Base-by-base conservation (phyloP, 53 echinoderm and acorn worm genomes). In the Luidia sarsii region DNA sequence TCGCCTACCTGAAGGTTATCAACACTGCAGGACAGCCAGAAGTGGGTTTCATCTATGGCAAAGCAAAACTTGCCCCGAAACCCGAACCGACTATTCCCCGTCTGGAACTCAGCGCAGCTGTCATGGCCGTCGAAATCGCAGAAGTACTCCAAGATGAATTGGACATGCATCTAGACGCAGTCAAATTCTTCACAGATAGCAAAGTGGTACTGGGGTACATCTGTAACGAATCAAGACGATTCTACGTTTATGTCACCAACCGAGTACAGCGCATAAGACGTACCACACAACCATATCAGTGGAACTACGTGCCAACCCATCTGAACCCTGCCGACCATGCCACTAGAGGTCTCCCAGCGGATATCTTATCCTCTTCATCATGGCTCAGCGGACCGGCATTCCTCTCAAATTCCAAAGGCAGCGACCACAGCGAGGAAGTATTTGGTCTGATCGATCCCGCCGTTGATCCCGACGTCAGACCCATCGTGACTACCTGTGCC, bases 241-340 rank as follows among this genome's bases (percentile, higher is more conserved):
- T 90, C 64, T 82, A 90, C 27, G 74, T 75, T 1, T 90, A 75
- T 50, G 68, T 90, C 13, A 82, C 75, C 5, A 90, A 86, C 31
- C 53, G 87, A 15, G 83, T 91, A 13, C 75, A 87, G 33, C 63
- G 46, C 13, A 83, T 91, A 25, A 68, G 43, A 49, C 16, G 79
- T 2, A 35, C 67, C 19, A 18, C 87, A 16, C 18, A 48, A 28
- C 46, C 75, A 9, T 21, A 18, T 4, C 75, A 85, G 38, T 85
- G 85, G 85, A 2, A 64, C 28, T 74, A 85, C 39, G 75, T 56
- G 4, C 53, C 75, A 4, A 64, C 84, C 2, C 62, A 72, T 0
- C 39, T 31, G 7, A 71, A 71, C 29, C 84, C 71, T 46, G 84
- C 84, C 8, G 84, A 84, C 31, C 27, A 70, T 15, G 71, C 83